Conservation (phyloP, 2,797 vertebrate genomes). For the Benthosema pterotum region DNA sequence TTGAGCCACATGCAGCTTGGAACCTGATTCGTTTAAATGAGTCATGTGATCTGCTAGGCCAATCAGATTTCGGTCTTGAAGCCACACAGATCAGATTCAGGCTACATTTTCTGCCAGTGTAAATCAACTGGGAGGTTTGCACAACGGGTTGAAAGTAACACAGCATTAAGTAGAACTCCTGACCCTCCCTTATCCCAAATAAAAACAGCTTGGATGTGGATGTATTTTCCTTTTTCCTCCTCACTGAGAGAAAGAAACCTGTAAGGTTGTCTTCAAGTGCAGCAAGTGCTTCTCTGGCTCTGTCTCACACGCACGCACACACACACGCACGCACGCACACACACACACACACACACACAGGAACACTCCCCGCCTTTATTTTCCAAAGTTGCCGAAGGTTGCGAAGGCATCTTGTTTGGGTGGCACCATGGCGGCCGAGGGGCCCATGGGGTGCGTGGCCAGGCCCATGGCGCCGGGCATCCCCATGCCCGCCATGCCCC, state of each 20-base stretch:
- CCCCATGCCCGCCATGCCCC: constrained; percentile 79
- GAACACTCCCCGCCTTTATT: constrained; percentile 77
- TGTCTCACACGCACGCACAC: constrained; percentile 27
- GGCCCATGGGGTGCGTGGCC: constrained; percentile 56
- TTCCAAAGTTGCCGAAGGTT: constrained; percentile 98
- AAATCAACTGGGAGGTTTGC: too few relatives aligned
- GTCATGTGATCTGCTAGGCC: too few relatives aligned
- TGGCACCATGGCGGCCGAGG: constrained; percentile 82
- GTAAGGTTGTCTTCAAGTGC: constrained; percentile 64
- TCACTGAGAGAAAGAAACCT: constrained; percentile 54
- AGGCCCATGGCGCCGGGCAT: constrained; percentile 77
- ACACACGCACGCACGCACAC: constrained; percentile 49
- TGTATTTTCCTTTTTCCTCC: neutral
- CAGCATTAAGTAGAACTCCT: too few relatives aligned
- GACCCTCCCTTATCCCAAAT: too few relatives aligned
- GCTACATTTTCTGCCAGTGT: too few relatives aligned
- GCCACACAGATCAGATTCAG: too few relatives aligned
- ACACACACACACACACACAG: constrained; percentile 24
- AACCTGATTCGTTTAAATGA: too few relatives aligned
- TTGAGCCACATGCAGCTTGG: too few relatives aligned
- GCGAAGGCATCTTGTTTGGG: constrained; percentile 99
- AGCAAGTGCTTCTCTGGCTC: constrained; percentile 44
- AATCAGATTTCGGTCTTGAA: too few relatives aligned
- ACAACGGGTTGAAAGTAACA: too few relatives aligned
- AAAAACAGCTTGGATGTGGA: neutral